Percentiles rank a stretch among this genome's conserved stretches.
phyloP scores from a whole-genome alignment of 2,113 vertebrate genomes.

The Verasper variegatus region DNA sequence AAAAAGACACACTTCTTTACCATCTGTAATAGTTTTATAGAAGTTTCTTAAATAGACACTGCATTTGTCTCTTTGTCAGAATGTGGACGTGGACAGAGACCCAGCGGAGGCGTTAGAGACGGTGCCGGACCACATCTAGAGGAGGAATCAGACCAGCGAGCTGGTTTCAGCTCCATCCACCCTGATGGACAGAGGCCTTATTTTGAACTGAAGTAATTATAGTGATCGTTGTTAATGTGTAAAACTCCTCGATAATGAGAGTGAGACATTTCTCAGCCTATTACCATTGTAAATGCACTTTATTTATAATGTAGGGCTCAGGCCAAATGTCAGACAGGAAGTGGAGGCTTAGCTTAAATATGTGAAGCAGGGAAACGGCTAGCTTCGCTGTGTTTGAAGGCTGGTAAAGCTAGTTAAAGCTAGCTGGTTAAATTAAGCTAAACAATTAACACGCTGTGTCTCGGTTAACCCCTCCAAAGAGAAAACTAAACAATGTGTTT shows the following conservation, averaged over 20 bases:
- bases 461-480: too few relatives aligned
- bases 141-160: neutral
- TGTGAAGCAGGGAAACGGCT: neutral
- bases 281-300: slow-evolving; percentile 46
- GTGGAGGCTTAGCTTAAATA: neutral
- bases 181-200: slow-evolving; percentile 28
- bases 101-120: slow-evolving; percentile 84
- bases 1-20: neutral
- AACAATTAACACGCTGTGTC: too few relatives aligned
- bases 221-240: slow-evolving; percentile 2
- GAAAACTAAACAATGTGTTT: too few relatives aligned
- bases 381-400: neutral
- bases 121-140: slow-evolving; percentile 81
- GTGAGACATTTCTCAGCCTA: slow-evolving; percentile 1
- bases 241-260: neutral
- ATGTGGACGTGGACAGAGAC: slow-evolving; percentile 86
- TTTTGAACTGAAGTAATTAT: slow-evolving; percentile 20
- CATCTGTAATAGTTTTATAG: neutral
- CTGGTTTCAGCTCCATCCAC: neutral
- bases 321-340: slow-evolving; percentile 10
- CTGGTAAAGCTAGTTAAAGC: neutral
- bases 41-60: neutral
- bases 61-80: slow-evolving; percentile 62
- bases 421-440: neutral
- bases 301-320: slow-evolving; percentile 45